Evolutionary conservation across 1,140 invertebrate species (phyloP), one percentile per base, ranked within the genome.

Genomic region (fruit fly (Drosophila melanogaster)): DNA sequence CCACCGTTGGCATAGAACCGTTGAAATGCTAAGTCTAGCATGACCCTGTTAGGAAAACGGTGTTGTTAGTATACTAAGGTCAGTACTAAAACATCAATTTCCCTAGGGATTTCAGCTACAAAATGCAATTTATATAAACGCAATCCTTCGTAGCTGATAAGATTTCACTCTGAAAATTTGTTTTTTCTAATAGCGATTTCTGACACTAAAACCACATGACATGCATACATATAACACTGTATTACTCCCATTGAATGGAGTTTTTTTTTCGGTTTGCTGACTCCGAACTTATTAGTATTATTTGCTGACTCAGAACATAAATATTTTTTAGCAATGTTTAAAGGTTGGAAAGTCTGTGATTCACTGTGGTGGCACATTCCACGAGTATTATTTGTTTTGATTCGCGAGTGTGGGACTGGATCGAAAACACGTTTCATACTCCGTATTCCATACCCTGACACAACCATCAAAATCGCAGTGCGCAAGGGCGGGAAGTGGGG

Each of bases 391-490:
- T 37, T 69, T 69, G 66, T 70, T 70, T 69, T 70, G 60, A 65
- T 51, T 65, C 46, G 44, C 37, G 59, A 24, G 33, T 22, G 55
- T 17, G 40, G 38, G 46, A 40, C 26, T 69, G 62, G 35, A 54
- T 33, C 24, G 22, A 41, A 69, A 70, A 69, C 66, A 67, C 62
- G 66, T 70, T 70, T 65, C 43, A 57, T 47, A 40, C 11, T 33
- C 24, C 4, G 24, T 33, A n/a, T 33, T 33, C 67, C 67, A 70
- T 70, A 55, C 50, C 67, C 67, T 70, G 50, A 35, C 67, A 57
- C 67, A 70, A 70, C 64, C 51, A 70, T 57, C 19, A 70, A 57
- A 57, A 40, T 37, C 64, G 50, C 47, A 70, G 44, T 70, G 67
- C 67, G 64, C 67, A 70, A 55, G 67, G 62, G 62, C 60, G 61